phyloP scores from a whole-genome alignment of 2,888 invertebrate genomes.

The Mylabris sibirica region DNA sequence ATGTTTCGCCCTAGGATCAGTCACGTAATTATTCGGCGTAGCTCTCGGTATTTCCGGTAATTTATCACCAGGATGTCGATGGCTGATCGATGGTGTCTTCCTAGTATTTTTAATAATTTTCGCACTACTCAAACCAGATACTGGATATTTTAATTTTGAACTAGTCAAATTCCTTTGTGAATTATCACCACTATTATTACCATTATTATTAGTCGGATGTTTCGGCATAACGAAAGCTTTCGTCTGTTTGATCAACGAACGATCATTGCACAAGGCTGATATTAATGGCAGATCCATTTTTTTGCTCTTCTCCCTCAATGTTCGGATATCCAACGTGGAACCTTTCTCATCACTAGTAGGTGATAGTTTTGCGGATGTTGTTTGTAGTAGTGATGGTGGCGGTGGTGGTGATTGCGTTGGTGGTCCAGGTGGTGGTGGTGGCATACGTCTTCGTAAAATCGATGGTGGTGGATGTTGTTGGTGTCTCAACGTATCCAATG shows the following conservation, averaged over 20 bases:
- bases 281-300: slow-evolving; percentile 91
- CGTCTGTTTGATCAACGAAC: slow-evolving; percentile 86
- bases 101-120: slow-evolving; percentile 67
- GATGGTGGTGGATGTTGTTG: slow-evolving; percentile 67
- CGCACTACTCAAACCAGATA: slow-evolving; percentile 70
- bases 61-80: slow-evolving; percentile 81
- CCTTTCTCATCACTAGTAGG: slow-evolving; percentile 42
- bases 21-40: slow-evolving; percentile 76
- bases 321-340: slow-evolving; percentile 75
- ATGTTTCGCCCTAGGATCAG: slow-evolving; percentile 58
- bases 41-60: slow-evolving; percentile 74
- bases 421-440: neutral
- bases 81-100: slow-evolving; percentile 66
- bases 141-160: slow-evolving; percentile 71
- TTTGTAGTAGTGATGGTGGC: neutral
- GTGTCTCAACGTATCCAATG: slow-evolving; percentile 66
- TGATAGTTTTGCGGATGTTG: neutral
- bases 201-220: slow-evolving; percentile 60
- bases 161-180: slow-evolving; percentile 58
- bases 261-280: slow-evolving; percentile 92
- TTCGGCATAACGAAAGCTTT: slow-evolving; percentile 85
- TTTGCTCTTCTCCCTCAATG: slow-evolving; percentile 86
- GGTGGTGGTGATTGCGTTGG: neutral
- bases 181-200: slow-evolving; percentile 16
- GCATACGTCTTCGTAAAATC: slow-evolving; percentile 24